Evolutionary conservation across 2,113 vertebrate species (phyloP), one percentile per base, ranked within the genome.

Genomic region (Glareola pratincola): DNA sequence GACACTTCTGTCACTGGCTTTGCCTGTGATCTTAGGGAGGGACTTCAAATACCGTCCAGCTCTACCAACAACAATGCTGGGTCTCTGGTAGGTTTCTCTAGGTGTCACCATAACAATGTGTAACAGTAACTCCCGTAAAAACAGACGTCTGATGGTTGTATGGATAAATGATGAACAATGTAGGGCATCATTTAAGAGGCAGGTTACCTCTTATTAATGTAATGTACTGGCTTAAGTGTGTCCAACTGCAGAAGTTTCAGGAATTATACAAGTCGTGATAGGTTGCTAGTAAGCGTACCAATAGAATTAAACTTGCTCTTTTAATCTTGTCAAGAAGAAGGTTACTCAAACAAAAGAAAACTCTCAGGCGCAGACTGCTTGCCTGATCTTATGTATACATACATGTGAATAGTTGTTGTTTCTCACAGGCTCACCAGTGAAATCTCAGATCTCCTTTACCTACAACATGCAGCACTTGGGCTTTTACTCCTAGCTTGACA

Each of bases 21-120:
- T 75, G 19, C 36, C 45, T 74, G 9, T 2, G 1, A 23, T 59
- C 4, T 75, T 72, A 48, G 29, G 32, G n/a, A 50, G 17, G 6
- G 17, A 75, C 81, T 90, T 78, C 56, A 68, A 63, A 74, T 27
- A 41, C 37, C 54, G 6, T 19, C 20, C n/a, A 48, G 59, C 22
- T 83, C n/a, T 79, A 8, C 17, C 47, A 50, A 34, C 0, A 1
- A 13, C 71, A 67, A 45, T 41, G 12, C 37, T 91, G 43, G 57
- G 77, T 93, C 69, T 88, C 34, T 68, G 27, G 16, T 12, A 81
- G 62, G 26, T 92, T 95, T 95, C 88, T 90, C 74, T 90, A 95
- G 78, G 62, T 93, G 95, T 96, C 94, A 90, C 78, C 90, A 24
- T 90, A 93, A 72, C 51, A 72, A 75, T 56, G 57, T 56, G 10